Conservation (phyloP, 2,113 vertebrate species). For the Clarias magur region DNA sequence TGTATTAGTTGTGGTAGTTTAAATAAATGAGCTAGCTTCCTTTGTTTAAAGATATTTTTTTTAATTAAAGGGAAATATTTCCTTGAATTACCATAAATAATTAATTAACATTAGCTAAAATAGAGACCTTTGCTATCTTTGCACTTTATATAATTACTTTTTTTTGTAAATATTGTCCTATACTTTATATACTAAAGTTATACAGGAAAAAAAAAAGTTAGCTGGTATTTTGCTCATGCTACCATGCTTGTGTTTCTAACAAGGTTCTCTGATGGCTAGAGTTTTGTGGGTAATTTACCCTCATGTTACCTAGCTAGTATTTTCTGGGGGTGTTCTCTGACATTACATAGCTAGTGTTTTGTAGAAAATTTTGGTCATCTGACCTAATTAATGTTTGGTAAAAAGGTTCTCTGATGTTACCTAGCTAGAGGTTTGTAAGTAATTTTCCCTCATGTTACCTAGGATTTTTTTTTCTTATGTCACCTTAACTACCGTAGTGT, state of each 20-base stretch:
- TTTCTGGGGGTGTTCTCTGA: neutral
- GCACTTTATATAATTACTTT: neutral
- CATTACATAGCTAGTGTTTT: neutral
- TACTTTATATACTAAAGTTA: neutral
- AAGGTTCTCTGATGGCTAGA: neutral
- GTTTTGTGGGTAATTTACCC: neutral
- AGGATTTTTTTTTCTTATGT: neutral
- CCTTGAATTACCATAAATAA: too few species aligned
- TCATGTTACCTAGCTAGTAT: neutral
- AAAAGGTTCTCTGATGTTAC: too few species aligned
- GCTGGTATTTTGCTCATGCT: too few species aligned
- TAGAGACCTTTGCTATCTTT: neutral
- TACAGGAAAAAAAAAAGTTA: too few species aligned
- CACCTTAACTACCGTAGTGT: neutral
- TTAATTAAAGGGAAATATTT: neutral
- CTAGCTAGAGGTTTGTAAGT: neutral
- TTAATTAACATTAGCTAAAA: neutral
- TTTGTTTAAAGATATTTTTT: neutral
- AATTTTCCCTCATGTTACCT: neutral
- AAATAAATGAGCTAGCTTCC: neutral
- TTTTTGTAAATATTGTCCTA: neutral
- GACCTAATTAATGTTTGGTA: too few species aligned
- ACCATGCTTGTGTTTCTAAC: too few species aligned
- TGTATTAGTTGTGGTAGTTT: neutral
- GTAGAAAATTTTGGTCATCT: neutral